Percentiles rank a stretch among this genome's conserved stretches.
These are phyloP conservation scores for Hydropsyche betteni DNA, from an alignment of 2,888 invertebrate genomes.

Conservation along the genomic window DNA sequence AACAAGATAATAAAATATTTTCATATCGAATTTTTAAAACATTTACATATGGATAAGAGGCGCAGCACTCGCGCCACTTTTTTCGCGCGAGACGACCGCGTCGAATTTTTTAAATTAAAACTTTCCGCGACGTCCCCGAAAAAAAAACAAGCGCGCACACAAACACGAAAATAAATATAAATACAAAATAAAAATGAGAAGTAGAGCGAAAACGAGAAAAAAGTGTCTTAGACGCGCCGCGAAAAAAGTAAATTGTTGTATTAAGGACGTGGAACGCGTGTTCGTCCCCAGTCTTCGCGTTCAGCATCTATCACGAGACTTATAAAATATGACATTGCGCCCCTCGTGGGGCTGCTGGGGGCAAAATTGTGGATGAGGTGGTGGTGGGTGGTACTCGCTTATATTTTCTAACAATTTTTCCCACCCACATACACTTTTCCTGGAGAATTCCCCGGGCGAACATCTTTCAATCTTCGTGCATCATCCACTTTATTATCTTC, in stretches of 20 bases:
- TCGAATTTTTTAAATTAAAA: no score
- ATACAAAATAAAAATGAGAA: no score
- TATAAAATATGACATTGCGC: slow-evolving; percentile 30
- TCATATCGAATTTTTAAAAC: no score
- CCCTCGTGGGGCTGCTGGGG: neutral
- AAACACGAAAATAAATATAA: no score
- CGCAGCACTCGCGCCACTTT: no score
- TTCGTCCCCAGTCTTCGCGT: neutral
- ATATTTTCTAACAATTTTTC: slow-evolving; percentile 9
- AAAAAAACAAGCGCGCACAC: no score
- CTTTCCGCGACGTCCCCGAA: no score
- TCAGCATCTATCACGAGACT: slow-evolving; percentile 19
- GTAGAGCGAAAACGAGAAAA: no score
- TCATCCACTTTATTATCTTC: slow-evolving; percentile 41
- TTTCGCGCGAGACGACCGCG: no score
- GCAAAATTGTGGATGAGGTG: neutral
- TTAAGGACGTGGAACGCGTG: slow-evolving; percentile 4
- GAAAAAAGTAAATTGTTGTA: slow-evolving; percentile 25
- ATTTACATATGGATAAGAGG: no score
- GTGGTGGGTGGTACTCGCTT: neutral
- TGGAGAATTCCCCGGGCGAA: slow-evolving; percentile 13
- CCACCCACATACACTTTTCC: neutral
- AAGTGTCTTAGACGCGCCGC: neutral
- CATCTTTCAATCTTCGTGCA: slow-evolving; percentile 39
- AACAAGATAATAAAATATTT: no score